Evolutionary conservation across 35 echinoderm and acorn worm species (phyloP).

Genomic region (Nesometra sesokonis): DNA sequence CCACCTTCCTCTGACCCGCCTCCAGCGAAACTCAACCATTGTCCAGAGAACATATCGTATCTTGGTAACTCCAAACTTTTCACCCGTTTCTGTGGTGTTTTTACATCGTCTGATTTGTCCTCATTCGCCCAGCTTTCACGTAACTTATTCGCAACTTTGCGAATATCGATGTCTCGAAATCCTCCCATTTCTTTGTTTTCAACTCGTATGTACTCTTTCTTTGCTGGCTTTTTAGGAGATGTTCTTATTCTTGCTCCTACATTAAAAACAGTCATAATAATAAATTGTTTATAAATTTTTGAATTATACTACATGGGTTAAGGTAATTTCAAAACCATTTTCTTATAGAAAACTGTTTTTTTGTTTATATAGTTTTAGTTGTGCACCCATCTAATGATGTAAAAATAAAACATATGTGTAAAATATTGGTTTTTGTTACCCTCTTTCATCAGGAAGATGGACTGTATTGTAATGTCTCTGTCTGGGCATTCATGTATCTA

Average conservation of each 20-base stretch:
- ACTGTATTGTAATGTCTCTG: too few species aligned
- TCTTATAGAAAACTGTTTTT: too few species aligned
- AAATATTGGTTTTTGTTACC: too few species aligned
- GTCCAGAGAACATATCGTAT: conserved; percentile 62
- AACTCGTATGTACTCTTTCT: neutral
- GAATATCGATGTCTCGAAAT: conserved; percentile 40
- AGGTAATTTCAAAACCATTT: too few species aligned
- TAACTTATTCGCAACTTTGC: conserved; percentile 46
- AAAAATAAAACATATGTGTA: too few species aligned
- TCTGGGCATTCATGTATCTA: too few species aligned
- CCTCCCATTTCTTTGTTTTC: conserved; percentile 16
- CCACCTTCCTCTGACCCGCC: conserved; percentile 22
- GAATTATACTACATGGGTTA: too few species aligned
- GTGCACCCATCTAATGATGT: too few species aligned
- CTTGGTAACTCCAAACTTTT: conserved; percentile 60
- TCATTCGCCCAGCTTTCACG: conserved; percentile 73
- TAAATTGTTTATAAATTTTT: too few species aligned
- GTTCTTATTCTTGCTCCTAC: neutral
- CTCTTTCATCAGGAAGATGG: too few species aligned
- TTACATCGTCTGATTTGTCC: conserved; percentile 58
- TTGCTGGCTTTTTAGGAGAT: neutral
- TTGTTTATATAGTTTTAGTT: too few species aligned
- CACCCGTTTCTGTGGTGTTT: conserved; percentile 10
- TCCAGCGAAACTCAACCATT: conserved; percentile 83
- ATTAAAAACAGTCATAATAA: neutral